A percentile compares a stretch with the other conserved stretches of the same genome.
Conservation (phyloP, 2,888 invertebrate genomes). For the Microctonus brassicae region DNA sequence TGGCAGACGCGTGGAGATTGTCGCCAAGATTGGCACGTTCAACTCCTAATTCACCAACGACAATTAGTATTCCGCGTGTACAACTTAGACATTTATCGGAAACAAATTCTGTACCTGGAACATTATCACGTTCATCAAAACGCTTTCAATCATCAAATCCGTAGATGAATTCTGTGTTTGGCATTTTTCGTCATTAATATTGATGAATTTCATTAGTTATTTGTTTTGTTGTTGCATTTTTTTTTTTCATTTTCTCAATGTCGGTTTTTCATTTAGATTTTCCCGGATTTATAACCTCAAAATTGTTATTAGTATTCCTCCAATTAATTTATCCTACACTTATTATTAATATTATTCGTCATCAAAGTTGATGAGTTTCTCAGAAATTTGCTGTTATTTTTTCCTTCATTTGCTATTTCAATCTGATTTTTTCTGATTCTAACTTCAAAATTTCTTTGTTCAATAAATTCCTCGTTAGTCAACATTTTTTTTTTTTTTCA, state of each 20-base stretch:
- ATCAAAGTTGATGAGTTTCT: too few relatives aligned
- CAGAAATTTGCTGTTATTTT: too few relatives aligned
- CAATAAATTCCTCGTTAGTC: too few relatives aligned
- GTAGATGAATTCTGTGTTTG: slow-evolving; percentile 53
- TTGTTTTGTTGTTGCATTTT: slow-evolving; percentile 3
- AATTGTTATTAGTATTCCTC: background rate
- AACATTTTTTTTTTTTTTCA: too few relatives aligned
- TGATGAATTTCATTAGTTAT: background rate
- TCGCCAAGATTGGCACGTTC: slow-evolving; percentile 64
- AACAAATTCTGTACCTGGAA: slow-evolving; percentile 56
- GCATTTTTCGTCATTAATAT: slow-evolving; percentile 19
- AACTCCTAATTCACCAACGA: slow-evolving; percentile 59
- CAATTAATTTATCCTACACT: too few relatives aligned
- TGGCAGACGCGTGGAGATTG: slow-evolving; percentile 60
- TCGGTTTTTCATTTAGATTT: too few relatives aligned
- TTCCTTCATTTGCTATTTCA: too few relatives aligned
- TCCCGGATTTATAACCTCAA: background rate
- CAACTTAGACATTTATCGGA: slow-evolving; percentile 61
- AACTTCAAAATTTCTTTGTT: too few relatives aligned
- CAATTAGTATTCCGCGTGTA: slow-evolving; percentile 64
- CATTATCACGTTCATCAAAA: slow-evolving; percentile 55
- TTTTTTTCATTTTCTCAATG: too few relatives aligned
- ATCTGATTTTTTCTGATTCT: too few relatives aligned
- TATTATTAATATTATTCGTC: too few relatives aligned
- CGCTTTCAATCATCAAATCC: slow-evolving; percentile 51